phyloP scores from a whole-genome alignment of 2,113 vertebrate genomes.

The Sinosuthora webbiana region DNA sequence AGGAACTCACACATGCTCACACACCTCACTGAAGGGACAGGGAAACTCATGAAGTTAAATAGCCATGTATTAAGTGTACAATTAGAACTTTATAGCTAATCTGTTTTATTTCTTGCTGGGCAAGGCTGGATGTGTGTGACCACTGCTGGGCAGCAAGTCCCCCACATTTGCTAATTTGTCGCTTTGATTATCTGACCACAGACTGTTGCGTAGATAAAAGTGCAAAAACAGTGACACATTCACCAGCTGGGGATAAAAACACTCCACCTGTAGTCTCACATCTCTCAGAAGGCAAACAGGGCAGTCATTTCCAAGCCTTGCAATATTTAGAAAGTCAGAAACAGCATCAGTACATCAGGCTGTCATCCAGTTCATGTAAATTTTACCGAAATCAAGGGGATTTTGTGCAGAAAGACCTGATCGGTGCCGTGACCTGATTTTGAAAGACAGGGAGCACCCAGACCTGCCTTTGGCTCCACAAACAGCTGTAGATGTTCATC shows the following conservation, averaged over 20 bases:
- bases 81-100: neutral
- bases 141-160: neutral
- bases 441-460: neutral
- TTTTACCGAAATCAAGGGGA: neutral
- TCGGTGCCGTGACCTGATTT: neutral
- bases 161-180: neutral
- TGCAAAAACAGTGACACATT: neutral
- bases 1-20: neutral
- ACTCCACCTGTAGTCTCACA: neutral
- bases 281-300: neutral
- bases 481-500: constrained; percentile 8
- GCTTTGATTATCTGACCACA: neutral
- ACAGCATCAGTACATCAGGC: neutral
- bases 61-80: neutral
- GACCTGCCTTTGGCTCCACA: neutral
- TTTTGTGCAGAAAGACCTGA: neutral
- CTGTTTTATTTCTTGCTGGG: neutral
- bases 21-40: neutral
- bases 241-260: neutral
- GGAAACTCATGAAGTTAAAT: neutral
- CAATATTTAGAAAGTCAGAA: neutral
- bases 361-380: neutral
- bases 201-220: neutral
- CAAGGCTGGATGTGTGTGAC: neutral
- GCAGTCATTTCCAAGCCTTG: neutral